A percentile compares a stretch with the other conserved stretches of the same genome.
Conservation (phyloP, 2,797 vertebrate genomes). For the Hemibagrus guttatus region DNA sequence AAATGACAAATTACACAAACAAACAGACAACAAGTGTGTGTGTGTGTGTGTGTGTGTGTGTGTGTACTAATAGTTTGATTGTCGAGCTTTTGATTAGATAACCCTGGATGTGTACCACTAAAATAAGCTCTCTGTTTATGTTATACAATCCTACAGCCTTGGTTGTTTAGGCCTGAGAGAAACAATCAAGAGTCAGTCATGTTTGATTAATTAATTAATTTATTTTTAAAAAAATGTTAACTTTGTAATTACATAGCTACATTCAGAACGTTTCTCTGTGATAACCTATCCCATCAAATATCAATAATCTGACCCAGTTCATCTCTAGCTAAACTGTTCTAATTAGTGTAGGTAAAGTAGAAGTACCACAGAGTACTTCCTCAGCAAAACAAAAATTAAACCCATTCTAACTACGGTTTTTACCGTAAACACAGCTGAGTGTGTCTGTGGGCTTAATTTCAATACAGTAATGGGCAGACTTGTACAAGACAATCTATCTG, state of each 20-base stretch:
- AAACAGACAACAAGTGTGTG: background rate
- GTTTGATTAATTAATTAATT: conserved; percentile 10
- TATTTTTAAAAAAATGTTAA: conserved; percentile 25
- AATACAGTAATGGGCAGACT: conserved; percentile 5
- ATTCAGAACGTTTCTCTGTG: conserved; percentile 34
- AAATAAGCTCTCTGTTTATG: background rate
- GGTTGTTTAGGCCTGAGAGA: background rate
- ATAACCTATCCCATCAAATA: conserved; percentile 48
- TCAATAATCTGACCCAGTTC: conserved; percentile 3
- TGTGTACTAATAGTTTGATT: background rate
- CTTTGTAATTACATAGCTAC: conserved; percentile 34
- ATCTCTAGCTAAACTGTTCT: conserved; percentile 26
- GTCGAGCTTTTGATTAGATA: background rate
- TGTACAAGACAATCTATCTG: conserved; percentile 26
- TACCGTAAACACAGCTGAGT: conserved; percentile 70
- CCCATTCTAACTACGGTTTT: conserved; percentile 64
- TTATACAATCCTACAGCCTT: background rate
- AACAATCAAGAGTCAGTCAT: conserved; percentile 9
- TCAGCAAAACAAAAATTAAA: conserved; percentile 40
- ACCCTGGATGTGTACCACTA: background rate
- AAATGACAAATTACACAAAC: background rate
- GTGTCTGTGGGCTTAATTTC: conserved; percentile 53
- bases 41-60: background rate
- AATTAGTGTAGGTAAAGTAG: conserved; percentile 4
- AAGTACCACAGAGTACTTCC: conserved; percentile 28